Conservation (phyloP, 2,888 invertebrate species). For the Ophioninae sp. region DNA sequence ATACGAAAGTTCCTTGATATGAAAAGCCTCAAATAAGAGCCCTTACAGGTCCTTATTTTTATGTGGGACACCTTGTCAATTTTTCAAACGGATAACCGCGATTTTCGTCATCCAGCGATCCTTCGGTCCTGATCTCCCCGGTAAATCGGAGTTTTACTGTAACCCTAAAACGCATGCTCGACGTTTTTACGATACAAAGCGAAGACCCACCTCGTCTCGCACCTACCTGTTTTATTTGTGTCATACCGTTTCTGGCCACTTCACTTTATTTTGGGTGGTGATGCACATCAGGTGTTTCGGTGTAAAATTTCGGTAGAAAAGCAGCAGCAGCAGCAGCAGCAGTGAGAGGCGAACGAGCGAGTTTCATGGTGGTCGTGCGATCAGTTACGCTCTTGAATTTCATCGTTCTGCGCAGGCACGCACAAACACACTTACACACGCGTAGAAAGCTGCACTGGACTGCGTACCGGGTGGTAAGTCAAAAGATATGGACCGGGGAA, state of each 20-base stretch:
- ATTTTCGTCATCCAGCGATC: too few species aligned
- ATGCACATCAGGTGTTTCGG: slow-evolving; percentile 55
- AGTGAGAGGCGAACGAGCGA: slow-evolving; percentile 22
- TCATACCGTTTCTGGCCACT: slow-evolving; percentile 2
- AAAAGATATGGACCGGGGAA: slow-evolving; percentile 30
- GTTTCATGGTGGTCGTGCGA: slow-evolving; percentile 61
- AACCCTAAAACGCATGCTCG: neutral
- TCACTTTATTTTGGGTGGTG: slow-evolving; percentile 1
- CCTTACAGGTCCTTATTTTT: too few species aligned
- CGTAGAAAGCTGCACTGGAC: slow-evolving; percentile 52
- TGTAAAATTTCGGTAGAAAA: slow-evolving; percentile 45
- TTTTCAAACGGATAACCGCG: too few species aligned
- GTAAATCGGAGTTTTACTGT: too few species aligned
- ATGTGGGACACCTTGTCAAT: too few species aligned
- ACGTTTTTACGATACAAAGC: neutral
- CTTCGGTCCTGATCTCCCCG: too few species aligned
- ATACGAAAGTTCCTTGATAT: too few species aligned
- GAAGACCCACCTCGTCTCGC: neutral
- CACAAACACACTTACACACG: slow-evolving; percentile 43
- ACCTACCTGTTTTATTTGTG: neutral
- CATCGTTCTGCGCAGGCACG: slow-evolving; percentile 49
- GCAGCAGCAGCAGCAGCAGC: slow-evolving; percentile 15
- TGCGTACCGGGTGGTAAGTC: slow-evolving; percentile 33
- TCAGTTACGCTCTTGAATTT: slow-evolving; percentile 64
- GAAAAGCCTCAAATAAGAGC: too few species aligned